These are phyloP conservation scores for Paramormyrops hopkinsi DNA, from an alignment of 2,797 vertebrate genomes.

Conservation along the genomic window DNA sequence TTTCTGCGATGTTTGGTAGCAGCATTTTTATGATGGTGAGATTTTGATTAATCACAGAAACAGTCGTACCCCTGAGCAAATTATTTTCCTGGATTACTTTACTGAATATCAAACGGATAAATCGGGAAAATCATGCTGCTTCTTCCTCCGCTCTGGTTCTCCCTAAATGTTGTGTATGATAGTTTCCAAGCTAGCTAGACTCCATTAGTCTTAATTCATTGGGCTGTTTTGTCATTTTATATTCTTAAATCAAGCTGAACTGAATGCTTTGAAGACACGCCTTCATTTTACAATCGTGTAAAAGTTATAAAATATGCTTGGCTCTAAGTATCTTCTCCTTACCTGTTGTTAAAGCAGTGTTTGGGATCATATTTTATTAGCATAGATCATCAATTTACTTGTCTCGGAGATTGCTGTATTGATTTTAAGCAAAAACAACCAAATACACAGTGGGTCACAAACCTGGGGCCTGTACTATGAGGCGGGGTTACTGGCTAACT, in stretches of 20 bases:
- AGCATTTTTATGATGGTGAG: background rate
- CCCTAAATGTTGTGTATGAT: background rate
- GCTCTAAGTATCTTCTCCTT: background rate
- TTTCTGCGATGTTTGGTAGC: background rate
- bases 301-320: background rate
- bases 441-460: background rate
- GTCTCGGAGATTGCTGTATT: background rate
- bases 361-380: background rate
- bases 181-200: background rate
- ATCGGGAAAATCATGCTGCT: background rate
- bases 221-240: background rate
- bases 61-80: background rate
- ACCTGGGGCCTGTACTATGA: background rate
- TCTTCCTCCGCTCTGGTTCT: background rate
- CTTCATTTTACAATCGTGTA: background rate
- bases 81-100: background rate
- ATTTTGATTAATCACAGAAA: background rate
- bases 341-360: background rate
- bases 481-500: background rate
- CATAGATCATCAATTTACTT: background rate
- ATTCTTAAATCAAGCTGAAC: background rate
- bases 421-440: background rate
- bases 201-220: background rate
- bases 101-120: background rate
- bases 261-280: background rate